phyloP scores from a whole-genome alignment of 1,140 invertebrate genomes.

The Gerris buenoi region DNA sequence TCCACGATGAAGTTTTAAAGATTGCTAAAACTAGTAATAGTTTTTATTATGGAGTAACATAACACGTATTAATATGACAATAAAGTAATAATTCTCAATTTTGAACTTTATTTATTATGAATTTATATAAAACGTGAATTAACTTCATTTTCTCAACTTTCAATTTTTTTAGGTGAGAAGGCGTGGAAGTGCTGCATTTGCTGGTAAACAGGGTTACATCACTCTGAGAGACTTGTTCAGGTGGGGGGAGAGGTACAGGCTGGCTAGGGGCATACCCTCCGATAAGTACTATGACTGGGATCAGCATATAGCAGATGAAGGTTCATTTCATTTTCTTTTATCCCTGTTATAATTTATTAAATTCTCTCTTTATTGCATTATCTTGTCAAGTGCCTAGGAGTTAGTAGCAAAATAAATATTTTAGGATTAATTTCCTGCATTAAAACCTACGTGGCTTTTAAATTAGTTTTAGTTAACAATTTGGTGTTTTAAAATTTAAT shows the following conservation, averaged over 20 bases:
- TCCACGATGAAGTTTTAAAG: no score
- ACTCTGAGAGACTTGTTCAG: constrained; percentile 91
- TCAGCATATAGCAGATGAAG: constrained; percentile 93
- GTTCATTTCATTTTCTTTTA: constrained; percentile 22
- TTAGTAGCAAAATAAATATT: not conserved
- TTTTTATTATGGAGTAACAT: no score
- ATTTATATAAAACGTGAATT: not conserved
- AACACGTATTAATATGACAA: no score
- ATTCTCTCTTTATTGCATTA: no score
- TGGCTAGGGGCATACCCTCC: constrained; percentile 42
- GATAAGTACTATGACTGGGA: constrained; percentile 80
- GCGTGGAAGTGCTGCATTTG: constrained; percentile 72
- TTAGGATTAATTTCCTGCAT: not conserved
- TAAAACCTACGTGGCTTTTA: no score
- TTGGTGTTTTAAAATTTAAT: no score
- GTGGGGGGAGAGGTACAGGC: constrained; percentile 88
- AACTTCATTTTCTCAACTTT: no score
- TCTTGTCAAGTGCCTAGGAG: no score
- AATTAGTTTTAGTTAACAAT: no score
- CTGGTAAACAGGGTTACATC: constrained; percentile 87
- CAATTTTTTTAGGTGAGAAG: constrained; percentile 43
- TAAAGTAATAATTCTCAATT: no score
- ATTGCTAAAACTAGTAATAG: no score
- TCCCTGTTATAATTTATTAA: not conserved
- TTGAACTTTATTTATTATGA: no score